Evolutionary conservation across 1,140 invertebrate species (phyloP).

Genomic region (Tetramorium parvispinum): DNA sequence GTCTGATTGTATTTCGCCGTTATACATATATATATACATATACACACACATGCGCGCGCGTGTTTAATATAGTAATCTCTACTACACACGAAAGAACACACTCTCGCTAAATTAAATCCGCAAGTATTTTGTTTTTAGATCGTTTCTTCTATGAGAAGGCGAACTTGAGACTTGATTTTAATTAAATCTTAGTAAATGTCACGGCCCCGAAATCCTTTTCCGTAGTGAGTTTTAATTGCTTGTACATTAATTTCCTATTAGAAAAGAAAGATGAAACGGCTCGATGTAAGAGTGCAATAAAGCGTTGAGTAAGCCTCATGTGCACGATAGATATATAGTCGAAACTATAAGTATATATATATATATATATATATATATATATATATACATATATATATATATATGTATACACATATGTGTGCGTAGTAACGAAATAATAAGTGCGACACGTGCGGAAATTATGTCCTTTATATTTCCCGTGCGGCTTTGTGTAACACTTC

Average conservation of each 20-base stretch:
- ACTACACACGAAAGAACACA: conserved; percentile 33
- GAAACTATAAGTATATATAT: neutral
- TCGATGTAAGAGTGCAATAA: conserved; percentile 56
- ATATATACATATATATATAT: neutral
- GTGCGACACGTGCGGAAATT: conserved; percentile 36
- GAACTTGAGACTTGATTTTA: conserved; percentile 26
- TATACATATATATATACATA: conserved; percentile 52
- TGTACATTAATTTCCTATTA: conserved; percentile 51
- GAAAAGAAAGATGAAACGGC: neutral
- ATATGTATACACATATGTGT: neutral
- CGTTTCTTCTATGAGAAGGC: conserved; percentile 51
- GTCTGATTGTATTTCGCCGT: conserved; percentile 67
- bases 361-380: neutral
- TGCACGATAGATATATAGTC: conserved; percentile 41
- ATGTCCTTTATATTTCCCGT: conserved; percentile 19
- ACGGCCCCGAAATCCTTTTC: conserved; percentile 19
- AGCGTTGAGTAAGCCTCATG: conserved; percentile 25
- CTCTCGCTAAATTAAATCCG: conserved; percentile 12
- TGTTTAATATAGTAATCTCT: conserved; percentile 69
- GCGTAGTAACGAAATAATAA: conserved; percentile 29
- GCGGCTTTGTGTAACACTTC: neutral
- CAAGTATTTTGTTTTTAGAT: conserved; percentile 59
- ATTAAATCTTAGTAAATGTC: conserved; percentile 55
- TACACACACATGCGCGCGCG: conserved; percentile 56
- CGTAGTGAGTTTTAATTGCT: conserved; percentile 54